Evolutionary conservation across 2,797 vertebrate genomes (phyloP), one percentile per base, ranked within the genome.

Genomic region (Enteromius argenteus): DNA sequence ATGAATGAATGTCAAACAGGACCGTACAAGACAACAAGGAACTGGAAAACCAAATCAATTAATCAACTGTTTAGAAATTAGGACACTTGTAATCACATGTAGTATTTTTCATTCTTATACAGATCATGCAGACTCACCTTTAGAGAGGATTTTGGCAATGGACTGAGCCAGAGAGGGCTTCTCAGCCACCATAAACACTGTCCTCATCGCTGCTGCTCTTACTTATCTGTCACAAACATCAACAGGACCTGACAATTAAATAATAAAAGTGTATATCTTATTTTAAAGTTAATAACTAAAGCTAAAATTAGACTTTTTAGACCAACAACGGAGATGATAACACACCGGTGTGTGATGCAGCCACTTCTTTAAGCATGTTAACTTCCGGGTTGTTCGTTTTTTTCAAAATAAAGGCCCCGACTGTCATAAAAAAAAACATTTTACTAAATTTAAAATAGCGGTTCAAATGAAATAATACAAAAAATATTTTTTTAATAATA

Each of bases 141-240:
- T 96, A 0, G 97, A 99, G 56, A 99, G 96, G 88, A 99, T 99
- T 92, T 96, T 99, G 88, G 98, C 96, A 6, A 99, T 99, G 6
- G 98, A 98, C 90, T 97, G 97, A 51, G 98, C 97, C 95, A 99
- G 76, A 0, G 98, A 99, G 0, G 98, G 98, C 87, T 99, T 99
- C 93, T 99, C 98, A 0, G 98, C 98, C 7, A 99, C 97, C 98
- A 99, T 99, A 0, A 99, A 14, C 27, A 99, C 95, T 0, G 96
- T 97, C 92, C 89, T 97, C 98, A 99, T 99, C 69, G n/a, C 77
- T 90, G 73, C 62, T n/a, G 32, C 1, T 5, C 9, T 8, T 46
- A 15, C 11, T n/a, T 60, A 62, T 64, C 1, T 21, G n/a, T 71
- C 49, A 58, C 39, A 69, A 42, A 75, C 46, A 67, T 27, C 44